Evolutionary conservation across 30 jellyfish, hydroid and myxozoan species (phyloP).

Genomic region (Hydractinia symbiolongicarpus): DNA sequence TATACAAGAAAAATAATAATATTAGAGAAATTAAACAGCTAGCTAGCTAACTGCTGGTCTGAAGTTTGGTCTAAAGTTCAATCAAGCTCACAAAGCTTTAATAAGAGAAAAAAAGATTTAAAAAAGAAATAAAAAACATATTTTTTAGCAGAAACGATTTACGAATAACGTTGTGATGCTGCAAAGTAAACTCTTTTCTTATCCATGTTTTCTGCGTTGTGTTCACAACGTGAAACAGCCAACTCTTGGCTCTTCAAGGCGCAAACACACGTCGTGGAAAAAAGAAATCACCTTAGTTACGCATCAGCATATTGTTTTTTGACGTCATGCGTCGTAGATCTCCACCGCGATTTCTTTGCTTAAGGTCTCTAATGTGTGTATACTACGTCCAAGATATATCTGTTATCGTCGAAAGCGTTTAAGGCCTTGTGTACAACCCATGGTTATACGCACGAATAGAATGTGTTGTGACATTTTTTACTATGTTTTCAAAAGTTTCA

Average conservation of each 20-base stretch:
- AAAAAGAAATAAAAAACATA: too few species aligned
- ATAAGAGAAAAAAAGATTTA: too few species aligned
- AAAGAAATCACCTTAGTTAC: background rate
- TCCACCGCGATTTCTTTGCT: background rate
- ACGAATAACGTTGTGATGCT: too few species aligned
- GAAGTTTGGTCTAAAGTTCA: too few species aligned
- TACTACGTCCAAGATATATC: background rate
- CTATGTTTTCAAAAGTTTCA: background rate
- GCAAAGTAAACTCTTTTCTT: background rate
- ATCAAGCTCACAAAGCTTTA: too few species aligned
- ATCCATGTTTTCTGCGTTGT: background rate
- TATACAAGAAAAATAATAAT: too few species aligned
- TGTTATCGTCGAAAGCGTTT: too few species aligned
- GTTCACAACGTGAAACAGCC: conserved; percentile 8
- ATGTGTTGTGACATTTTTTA: background rate
- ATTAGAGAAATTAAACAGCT: background rate
- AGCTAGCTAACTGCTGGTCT: too few species aligned
- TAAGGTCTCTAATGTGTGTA: conserved; percentile 3
- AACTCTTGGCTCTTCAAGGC: background rate
- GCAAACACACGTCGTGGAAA: background rate
- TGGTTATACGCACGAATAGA: conserved; percentile 4
- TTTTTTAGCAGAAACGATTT: too few species aligned
- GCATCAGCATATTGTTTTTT: background rate
- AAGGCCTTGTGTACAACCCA: too few species aligned
- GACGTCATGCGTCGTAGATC: conserved; percentile 7